Conservation (phyloP, 2,113 vertebrate species). For the Prochilodus magdalenae region DNA sequence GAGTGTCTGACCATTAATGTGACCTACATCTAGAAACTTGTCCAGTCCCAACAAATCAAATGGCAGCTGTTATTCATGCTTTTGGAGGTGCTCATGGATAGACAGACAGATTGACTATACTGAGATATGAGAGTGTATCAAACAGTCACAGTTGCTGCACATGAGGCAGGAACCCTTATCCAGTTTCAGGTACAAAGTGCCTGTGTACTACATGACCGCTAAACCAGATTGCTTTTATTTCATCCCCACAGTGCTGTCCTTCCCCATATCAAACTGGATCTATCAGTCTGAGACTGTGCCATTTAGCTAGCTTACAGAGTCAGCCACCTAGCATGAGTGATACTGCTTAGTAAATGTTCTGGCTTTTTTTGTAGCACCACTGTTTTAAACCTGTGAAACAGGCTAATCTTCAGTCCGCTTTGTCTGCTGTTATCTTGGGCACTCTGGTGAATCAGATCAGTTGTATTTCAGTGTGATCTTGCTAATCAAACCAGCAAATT, state of each 20-base stretch:
- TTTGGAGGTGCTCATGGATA: too few relatives aligned
- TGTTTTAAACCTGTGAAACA: not conserved
- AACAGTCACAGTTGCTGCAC: slow-evolving; percentile 20
- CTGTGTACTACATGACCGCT: slow-evolving; percentile 20
- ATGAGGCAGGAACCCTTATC: slow-evolving; percentile 24
- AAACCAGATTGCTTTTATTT: not conserved
- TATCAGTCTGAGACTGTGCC: not conserved
- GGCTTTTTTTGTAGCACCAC: not conserved
- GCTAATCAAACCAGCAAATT: too few relatives aligned
- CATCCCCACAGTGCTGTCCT: not conserved
- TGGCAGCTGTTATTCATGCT: too few relatives aligned
- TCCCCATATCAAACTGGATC: not conserved
- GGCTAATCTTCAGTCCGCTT: not conserved
- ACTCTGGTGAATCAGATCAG: not conserved
- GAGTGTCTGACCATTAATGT: too few relatives aligned
- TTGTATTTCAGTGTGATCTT: too few relatives aligned
- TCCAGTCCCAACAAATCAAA: too few relatives aligned
- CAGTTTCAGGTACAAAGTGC: not conserved
- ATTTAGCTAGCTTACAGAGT: not conserved
- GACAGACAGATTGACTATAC: too few relatives aligned
- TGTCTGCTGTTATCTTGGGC: not conserved
- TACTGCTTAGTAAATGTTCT: not conserved
- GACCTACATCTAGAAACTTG: too few relatives aligned
- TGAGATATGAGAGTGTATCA: not conserved
- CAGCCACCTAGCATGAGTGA: not conserved